Evolutionary conservation across 53 echinoderm and acorn worm genomes (phyloP), one percentile per base, ranked within the genome.

Genomic region (Zoroaster sp.): DNA sequence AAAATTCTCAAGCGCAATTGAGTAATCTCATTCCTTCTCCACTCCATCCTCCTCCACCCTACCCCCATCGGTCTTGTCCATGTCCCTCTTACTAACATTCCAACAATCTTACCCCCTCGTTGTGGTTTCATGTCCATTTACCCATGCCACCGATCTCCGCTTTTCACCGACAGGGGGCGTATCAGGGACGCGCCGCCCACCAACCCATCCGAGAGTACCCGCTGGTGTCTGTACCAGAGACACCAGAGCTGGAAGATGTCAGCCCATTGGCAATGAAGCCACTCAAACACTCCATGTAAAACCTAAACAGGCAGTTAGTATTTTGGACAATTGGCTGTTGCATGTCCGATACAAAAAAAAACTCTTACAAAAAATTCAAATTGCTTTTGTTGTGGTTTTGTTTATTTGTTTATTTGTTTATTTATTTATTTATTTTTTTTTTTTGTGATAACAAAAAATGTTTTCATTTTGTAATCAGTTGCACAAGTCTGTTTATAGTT

Each of bases 141-240:
- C 63, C n/a, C 63, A 25, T 59, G 63, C 63, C 63, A 59, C 63
- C 63, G 23, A 75, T 40, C 63, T 59, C 40, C 66, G 31, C 39
- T 66, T 65, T 54, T 66, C 70, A 34, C 39, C 67, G 39, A 89
- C 90, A 89, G 90, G 82, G 70, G 41, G 93, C 92, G 51, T 79
- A 94, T 75, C 90, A 95, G 72, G 94, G 92, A 72, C 91, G 93
- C 6, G 73, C 97, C 5, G 85, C 93, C 40, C 95, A 97, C 87
- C 97, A 95, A 77, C 97, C 92, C 15, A 99, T 99, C 83, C 73
- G 99, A 66, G 99, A 99, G 90, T 99, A 99, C 93, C 96, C 96
- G 38, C 76, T 96, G 18, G 96, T 93, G 23, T 91, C 94, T 12
- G 98, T 92, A 43, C 95, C 95, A 32, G 98, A 97, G 89, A 99